Conservation (phyloP, 1,140 invertebrate genomes). For the Charaxes varanes region DNA sequence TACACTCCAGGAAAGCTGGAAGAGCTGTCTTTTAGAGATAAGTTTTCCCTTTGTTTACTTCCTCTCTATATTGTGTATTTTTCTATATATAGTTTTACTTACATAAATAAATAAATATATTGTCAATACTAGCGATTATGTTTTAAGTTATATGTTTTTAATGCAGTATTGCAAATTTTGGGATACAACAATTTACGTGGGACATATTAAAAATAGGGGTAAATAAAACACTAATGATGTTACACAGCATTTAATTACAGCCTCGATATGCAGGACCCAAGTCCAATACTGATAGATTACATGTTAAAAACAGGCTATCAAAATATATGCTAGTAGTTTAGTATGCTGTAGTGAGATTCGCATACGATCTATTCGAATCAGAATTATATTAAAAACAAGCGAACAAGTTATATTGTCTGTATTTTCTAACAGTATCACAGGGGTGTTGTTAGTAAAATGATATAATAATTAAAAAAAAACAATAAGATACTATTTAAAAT, state of each 20-base stretch:
- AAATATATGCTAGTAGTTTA: slow-evolving; percentile 5
- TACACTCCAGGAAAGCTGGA: too few relatives aligned
- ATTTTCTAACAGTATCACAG: slow-evolving; percentile 1
- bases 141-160: too few relatives aligned
- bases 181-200: too few relatives aligned
- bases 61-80: too few relatives aligned
- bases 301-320: background rate
- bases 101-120: too few relatives aligned
- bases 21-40: too few relatives aligned
- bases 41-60: too few relatives aligned
- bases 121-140: too few relatives aligned
- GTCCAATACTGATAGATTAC: slow-evolving; percentile 32
- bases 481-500: background rate
- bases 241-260: slow-evolving; percentile 37
- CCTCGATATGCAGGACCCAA: slow-evolving; percentile 31
- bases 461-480: too few relatives aligned
- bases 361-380: slow-evolving; percentile 12
- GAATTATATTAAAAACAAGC: slow-evolving; percentile 1
- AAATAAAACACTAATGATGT: slow-evolving; percentile 10
- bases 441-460: background rate
- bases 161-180: too few relatives aligned
- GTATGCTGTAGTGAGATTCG: slow-evolving; percentile 19
- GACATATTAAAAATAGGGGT: too few relatives aligned
- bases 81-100: too few relatives aligned
- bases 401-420: slow-evolving; percentile 1